These are phyloP conservation scores for Lycorma delicatula DNA, from an alignment of 1,140 invertebrate genomes.

Conservation along the genomic window DNA sequence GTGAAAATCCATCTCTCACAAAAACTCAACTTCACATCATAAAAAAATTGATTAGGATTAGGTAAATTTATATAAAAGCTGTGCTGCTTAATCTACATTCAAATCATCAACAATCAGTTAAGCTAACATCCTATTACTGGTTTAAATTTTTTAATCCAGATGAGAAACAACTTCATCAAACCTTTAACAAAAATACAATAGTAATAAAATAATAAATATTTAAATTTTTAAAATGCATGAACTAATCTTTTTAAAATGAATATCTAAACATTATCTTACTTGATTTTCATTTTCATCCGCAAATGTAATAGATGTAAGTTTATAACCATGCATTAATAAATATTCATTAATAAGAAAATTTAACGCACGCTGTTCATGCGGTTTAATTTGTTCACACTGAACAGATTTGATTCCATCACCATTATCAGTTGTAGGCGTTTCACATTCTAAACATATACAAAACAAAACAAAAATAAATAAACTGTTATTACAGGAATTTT, in stretches of 20 bases:
- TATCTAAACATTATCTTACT: slow-evolving; percentile 43
- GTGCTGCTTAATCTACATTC: no score
- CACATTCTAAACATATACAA: slow-evolving; percentile 57
- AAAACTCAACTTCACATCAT: no score
- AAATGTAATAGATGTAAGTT: slow-evolving; percentile 85
- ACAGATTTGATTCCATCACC: slow-evolving; percentile 32
- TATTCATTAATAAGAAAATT: slow-evolving; percentile 89
- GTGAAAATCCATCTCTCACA: no score
- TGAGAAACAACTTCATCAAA: background rate
- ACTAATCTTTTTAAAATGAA: no score
- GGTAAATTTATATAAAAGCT: no score
- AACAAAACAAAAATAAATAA: no score
- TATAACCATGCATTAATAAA: slow-evolving; percentile 68
- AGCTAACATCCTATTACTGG: no score
- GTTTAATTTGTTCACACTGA: slow-evolving; percentile 52
- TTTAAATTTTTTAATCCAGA: no score
- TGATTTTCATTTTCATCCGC: slow-evolving; percentile 87
- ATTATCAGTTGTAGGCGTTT: slow-evolving; percentile 49
- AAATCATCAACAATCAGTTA: no score
- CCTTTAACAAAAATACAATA: background rate
- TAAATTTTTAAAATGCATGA: background rate
- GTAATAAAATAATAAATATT: background rate
- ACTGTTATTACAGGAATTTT: no score
- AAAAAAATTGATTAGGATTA: no score
- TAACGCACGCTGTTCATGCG: slow-evolving; percentile 73